These are phyloP conservation scores for Heterotis niloticus DNA, from an alignment of 2,113 vertebrate genomes.

Conservation along the genomic window DNA sequence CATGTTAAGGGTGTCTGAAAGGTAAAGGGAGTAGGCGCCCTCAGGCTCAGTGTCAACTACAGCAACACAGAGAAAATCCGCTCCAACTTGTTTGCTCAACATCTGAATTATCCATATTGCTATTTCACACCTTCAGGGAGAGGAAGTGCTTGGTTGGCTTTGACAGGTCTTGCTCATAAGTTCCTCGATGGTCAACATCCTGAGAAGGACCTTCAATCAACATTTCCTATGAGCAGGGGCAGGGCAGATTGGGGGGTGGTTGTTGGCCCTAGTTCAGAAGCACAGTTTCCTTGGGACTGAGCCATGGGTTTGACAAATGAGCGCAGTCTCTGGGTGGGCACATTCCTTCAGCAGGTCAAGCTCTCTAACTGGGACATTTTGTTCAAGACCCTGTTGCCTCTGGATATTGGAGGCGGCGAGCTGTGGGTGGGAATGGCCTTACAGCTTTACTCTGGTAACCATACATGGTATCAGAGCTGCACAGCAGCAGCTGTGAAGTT, in stretches of 20 bases:
- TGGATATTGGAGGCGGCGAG: not conserved
- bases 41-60: not conserved
- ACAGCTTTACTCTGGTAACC: slow-evolving; percentile 28
- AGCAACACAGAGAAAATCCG: not conserved
- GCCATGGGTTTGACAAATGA: not conserved
- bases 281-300: not conserved
- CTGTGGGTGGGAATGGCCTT: not conserved
- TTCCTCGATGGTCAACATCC: not conserved
- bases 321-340: not conserved
- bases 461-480: slow-evolving; percentile 27
- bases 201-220: not conserved
- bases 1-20: not conserved
- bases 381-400: not conserved
- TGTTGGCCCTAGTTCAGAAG: not conserved
- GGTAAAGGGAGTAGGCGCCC: not conserved
- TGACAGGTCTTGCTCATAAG: no score
- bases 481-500: slow-evolving; percentile 13
- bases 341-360: not conserved
- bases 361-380: slow-evolving; percentile 19
- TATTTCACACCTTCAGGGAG: no score
- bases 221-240: not conserved
- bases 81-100: not conserved
- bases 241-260: not conserved
- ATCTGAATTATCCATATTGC: no score
- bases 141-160: not conserved